Evolutionary conservation across 2,113 vertebrate genomes (phyloP).

Genomic region (Chionis minor): DNA sequence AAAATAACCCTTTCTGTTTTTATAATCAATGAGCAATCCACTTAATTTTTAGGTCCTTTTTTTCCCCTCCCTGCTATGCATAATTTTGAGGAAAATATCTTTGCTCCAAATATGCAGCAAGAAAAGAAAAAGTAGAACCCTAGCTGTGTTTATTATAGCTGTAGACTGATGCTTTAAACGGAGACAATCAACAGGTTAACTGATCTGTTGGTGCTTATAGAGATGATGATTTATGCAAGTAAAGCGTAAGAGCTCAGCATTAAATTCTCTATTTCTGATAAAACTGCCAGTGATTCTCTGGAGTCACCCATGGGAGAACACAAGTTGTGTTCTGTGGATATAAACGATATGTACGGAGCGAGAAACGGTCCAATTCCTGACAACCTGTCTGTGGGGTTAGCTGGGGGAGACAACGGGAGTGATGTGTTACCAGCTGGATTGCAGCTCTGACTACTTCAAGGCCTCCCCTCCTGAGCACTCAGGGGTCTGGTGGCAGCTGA

Average conservation of each 20-base stretch:
- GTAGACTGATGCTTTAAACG: background rate
- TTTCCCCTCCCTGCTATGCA: background rate
- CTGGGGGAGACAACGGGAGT: background rate
- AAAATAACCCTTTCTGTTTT: background rate
- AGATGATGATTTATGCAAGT: background rate
- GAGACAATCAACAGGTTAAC: background rate
- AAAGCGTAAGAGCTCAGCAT: background rate
- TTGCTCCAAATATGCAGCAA: background rate
- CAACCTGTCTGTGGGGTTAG: background rate
- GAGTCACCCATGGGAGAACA: background rate
- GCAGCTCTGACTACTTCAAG: background rate
- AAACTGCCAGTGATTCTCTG: background rate
- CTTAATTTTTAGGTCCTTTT: background rate
- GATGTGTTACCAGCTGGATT: background rate
- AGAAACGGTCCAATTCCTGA: background rate
- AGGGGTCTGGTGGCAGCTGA: background rate
- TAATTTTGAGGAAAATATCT: background rate
- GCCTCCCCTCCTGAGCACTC: fast-evolving
- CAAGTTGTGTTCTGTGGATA: background rate
- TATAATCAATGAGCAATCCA: background rate
- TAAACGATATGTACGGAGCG: fast-evolving
- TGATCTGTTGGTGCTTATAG: background rate
- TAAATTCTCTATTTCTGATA: background rate
- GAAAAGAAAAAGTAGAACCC: background rate
- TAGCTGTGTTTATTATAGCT: background rate